Base-by-base conservation (phyloP, 2,888 invertebrate genomes). In the Oxytorus armatus region DNA sequence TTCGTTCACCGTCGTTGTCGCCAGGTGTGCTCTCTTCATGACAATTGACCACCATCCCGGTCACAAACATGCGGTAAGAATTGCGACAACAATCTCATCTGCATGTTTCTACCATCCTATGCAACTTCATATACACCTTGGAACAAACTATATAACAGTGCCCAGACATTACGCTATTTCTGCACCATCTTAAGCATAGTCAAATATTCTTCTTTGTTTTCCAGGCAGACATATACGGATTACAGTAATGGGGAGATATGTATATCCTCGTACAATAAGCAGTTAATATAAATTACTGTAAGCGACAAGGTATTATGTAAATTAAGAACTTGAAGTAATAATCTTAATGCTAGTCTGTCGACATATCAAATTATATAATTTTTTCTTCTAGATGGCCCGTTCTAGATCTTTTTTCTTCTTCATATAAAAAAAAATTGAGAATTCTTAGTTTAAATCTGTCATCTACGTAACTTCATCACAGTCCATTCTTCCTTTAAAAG, bases 41-140 rank as follows among this genome's bases (percentile, higher is more conserved):
- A 73, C 73, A 61, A 73, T 78, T 51, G 68, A 68, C 72, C 53
- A 47, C 63, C 66, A 49, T 33, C 65, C 57, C 16, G 4, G 29
- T 49, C 49, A 16, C 33, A 29, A 57, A 36, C 10, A 14, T 23
- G 49, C 7, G 16, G 49, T 51, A n/a, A n/a, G 23, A 53, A 68
- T 78, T 73, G 72, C 72, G 57, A 59, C 55, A 65, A 77, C 55
- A 33, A 55, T 39, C 53, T 53, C 42, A 44, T 73, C 55, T 55
- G 55, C 36, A 57, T 36, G 4, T 36, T 7, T 36, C 4, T 66
- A 77, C 57, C 23, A 66, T 42, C 66, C 65, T 59, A 57, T 72
- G 65, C 47, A 65, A 65, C 23, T 55, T 8, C 8, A 8, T 44
- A 21, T 44, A 33, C 14, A 1, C 8, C 3, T 29, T 63, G 59